Conservation (phyloP, 2,888 invertebrate species). For the Hydropsyche betteni region DNA sequence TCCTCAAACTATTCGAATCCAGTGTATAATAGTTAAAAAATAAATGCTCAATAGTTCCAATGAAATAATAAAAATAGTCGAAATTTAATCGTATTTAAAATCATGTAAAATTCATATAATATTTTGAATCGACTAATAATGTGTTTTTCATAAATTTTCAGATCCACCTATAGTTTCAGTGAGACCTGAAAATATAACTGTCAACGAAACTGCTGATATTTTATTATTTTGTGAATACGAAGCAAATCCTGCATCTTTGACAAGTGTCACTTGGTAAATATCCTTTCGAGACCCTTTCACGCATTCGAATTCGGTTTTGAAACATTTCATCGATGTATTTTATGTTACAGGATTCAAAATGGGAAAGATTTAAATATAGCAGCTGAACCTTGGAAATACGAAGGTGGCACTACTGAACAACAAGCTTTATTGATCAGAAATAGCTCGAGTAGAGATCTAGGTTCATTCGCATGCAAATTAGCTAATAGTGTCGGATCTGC, state of each 20-base stretch:
- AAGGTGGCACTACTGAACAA: constrained; percentile 79
- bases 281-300: not conserved
- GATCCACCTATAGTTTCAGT: constrained; percentile 81
- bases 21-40: not conserved
- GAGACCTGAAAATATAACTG: constrained; percentile 75
- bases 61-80: not conserved
- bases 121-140: not conserved
- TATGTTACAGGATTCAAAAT: constrained; percentile 71
- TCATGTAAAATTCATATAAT: not conserved
- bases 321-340: constrained; percentile 19
- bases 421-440: constrained; percentile 81
- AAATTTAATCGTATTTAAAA: not conserved
- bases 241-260: constrained; percentile 85
- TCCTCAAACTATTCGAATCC: not conserved
- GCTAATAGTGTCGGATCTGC: constrained; percentile 82
- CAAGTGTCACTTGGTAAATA: constrained; percentile 80
- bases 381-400: constrained; percentile 71
- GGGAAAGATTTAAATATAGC: constrained; percentile 67
- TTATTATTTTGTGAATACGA: constrained; percentile 83
- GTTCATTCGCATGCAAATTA: constrained; percentile 84
- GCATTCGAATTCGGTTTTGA: not conserved
- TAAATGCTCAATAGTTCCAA: too few species aligned
- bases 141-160: constrained; percentile 58
- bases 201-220: constrained; percentile 79
- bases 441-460: constrained; percentile 80